Conservation (phyloP, 2,888 invertebrate species). For the Prostheceraeus crozeri region DNA sequence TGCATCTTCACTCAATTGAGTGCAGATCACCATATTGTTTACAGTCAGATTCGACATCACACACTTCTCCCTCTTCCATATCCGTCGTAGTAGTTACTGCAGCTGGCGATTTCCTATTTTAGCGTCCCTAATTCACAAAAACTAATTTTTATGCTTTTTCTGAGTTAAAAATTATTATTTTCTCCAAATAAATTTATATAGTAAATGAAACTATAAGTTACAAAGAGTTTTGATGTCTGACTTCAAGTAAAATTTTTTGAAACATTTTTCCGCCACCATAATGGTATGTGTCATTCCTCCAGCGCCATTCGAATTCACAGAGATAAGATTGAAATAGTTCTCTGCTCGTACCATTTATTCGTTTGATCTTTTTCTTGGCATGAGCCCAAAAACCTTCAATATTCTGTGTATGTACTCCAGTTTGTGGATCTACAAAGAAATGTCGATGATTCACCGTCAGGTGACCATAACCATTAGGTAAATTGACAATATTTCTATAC, state of each 20-base stretch:
- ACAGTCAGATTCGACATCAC: too few relatives aligned
- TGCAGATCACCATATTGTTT: too few relatives aligned
- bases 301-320: slow-evolving; percentile 27
- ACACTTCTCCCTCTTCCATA: too few relatives aligned
- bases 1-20: too few relatives aligned
- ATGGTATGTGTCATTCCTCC: slow-evolving; percentile 25
- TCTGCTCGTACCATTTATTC: slow-evolving; percentile 26
- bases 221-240: too few relatives aligned
- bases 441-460: slow-evolving; percentile 3
- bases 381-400: slow-evolving; percentile 21
- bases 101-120: too few relatives aligned
- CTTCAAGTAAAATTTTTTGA: slow-evolving; percentile 32
- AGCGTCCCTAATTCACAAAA: too few relatives aligned
- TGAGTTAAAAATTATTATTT: too few relatives aligned
- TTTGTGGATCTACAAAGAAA: neutral
- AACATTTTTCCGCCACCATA: slow-evolving; percentile 23
- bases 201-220: too few relatives aligned
- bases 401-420: slow-evolving; percentile 17
- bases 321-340: slow-evolving; percentile 24
- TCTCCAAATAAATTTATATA: too few relatives aligned
- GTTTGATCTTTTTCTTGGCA: slow-evolving; percentile 14
- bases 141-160: too few relatives aligned
- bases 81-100: too few relatives aligned
- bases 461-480: slow-evolving; percentile 19
- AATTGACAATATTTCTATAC: slow-evolving; percentile 15